These are phyloP conservation scores for Drosophila silvestris DNA, from an alignment of 2,888 invertebrate species.

Conservation along the genomic window DNA sequence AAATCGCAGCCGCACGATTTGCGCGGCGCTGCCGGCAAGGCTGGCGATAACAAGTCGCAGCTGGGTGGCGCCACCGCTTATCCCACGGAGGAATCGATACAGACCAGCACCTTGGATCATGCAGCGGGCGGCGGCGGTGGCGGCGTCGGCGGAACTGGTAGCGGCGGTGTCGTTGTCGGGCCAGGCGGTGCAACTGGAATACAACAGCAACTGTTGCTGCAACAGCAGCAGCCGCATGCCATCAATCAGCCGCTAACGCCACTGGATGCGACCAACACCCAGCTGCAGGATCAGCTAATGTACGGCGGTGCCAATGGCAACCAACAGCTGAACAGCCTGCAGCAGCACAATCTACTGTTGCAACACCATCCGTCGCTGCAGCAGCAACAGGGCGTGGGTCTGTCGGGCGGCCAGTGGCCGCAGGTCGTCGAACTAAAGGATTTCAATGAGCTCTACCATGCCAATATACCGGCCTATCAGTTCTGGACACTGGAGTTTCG, in stretches of 20 bases:
- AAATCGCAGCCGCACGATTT: conserved; percentile 94
- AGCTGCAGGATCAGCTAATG: conserved; percentile 70
- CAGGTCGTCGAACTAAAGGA: conserved; percentile 93
- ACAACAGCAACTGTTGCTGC: conserved; percentile 87
- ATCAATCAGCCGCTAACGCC: conserved; percentile 79
- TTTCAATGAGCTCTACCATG: conserved; percentile 93
- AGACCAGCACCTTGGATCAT: conserved; percentile 89
- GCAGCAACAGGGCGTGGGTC: conserved; percentile 64
- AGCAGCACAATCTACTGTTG: conserved; percentile 70
- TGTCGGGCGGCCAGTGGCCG: conserved; percentile 87
- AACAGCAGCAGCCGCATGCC: conserved; percentile 86
- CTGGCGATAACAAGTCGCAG: conserved; percentile 61
- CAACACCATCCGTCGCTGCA: conserved; percentile 81
- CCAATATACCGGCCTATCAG: conserved; percentile 94
- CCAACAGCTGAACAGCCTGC: conserved; percentile 40
- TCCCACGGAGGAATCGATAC: conserved; percentile 92
- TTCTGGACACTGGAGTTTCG: conserved; percentile 97
- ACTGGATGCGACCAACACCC: conserved; percentile 70
- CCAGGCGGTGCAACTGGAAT: conserved; percentile 75
- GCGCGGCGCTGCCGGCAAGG: conserved; percentile 88
- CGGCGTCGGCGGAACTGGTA: neutral
- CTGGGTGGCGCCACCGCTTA: conserved; percentile 86
- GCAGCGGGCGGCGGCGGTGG: neutral
- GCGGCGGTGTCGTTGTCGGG: neutral
- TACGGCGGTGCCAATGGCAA: conserved; percentile 60